phyloP scores from a whole-genome alignment of 2,888 invertebrate genomes.

The Sepiola atlantica region DNA sequence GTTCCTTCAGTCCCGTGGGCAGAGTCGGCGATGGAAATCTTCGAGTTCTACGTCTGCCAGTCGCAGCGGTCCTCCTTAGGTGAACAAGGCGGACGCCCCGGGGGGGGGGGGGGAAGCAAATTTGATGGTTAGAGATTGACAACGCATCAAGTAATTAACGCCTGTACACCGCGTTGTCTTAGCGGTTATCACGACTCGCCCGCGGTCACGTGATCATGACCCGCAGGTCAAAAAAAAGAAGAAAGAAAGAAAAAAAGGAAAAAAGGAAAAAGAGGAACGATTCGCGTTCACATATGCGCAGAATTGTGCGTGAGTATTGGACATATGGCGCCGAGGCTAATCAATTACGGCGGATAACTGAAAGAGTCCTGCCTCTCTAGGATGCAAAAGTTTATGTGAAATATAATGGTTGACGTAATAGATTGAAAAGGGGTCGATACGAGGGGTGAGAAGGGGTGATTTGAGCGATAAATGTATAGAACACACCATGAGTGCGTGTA shows the following conservation, averaged over 20 bases:
- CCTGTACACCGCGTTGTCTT: background rate
- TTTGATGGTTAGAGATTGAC: background rate
- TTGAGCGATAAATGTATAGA: background rate
- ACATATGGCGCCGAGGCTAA: background rate
- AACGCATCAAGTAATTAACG: background rate
- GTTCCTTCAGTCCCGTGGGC: background rate
- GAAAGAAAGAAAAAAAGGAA: too few species aligned
- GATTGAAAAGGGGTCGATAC: background rate
- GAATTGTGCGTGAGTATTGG: background rate
- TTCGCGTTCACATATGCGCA: background rate
- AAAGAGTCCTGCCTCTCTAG: background rate
- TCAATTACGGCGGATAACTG: background rate
- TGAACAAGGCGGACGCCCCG: background rate
- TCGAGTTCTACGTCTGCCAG: background rate
- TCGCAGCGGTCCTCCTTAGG: conserved; percentile 9
- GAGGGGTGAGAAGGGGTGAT: background rate
- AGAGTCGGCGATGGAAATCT: background rate
- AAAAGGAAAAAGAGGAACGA: background rate
- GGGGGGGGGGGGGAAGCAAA: background rate
- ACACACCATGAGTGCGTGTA: background rate
- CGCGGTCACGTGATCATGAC: background rate
- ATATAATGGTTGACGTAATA: background rate
- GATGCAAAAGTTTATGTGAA: background rate
- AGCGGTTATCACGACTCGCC: background rate
- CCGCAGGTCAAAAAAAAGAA: background rate